Evolutionary conservation across 2,113 vertebrate species (phyloP).

Genomic region (Tachuris rubrigastra): DNA sequence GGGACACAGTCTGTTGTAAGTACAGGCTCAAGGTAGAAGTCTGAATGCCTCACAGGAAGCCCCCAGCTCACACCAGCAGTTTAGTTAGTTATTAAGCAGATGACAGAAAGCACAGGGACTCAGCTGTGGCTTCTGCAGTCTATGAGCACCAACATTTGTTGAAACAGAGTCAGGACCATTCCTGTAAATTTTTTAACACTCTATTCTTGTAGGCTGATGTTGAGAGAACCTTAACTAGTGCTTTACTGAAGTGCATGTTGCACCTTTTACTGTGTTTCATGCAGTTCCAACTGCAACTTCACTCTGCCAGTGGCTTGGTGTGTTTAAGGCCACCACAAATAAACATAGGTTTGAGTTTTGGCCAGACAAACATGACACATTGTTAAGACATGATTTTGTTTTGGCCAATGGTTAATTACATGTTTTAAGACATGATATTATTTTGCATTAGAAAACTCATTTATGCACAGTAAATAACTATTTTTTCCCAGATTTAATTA

Average conservation of each 20-base stretch:
- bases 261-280: neutral
- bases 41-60: neutral
- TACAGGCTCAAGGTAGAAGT: neutral
- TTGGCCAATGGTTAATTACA: neutral
- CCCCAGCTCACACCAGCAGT: neutral
- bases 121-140: neutral
- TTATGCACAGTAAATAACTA: neutral
- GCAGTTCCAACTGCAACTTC: neutral
- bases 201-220: neutral
- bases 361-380: neutral
- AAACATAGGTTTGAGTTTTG: neutral
- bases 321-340: neutral
- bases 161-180: neutral
- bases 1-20: neutral
- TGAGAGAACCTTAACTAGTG: neutral
- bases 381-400: neutral
- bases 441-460: neutral
- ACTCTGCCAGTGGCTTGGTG: neutral
- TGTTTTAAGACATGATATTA: neutral
- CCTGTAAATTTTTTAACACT: neutral
- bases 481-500: neutral
- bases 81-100: neutral
- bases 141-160: neutral
- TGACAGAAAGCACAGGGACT: neutral
- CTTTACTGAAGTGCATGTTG: neutral